These are phyloP conservation scores for Chlamydotis undulata DNA, from an alignment of 2,113 vertebrate genomes.

Conservation along the genomic window DNA sequence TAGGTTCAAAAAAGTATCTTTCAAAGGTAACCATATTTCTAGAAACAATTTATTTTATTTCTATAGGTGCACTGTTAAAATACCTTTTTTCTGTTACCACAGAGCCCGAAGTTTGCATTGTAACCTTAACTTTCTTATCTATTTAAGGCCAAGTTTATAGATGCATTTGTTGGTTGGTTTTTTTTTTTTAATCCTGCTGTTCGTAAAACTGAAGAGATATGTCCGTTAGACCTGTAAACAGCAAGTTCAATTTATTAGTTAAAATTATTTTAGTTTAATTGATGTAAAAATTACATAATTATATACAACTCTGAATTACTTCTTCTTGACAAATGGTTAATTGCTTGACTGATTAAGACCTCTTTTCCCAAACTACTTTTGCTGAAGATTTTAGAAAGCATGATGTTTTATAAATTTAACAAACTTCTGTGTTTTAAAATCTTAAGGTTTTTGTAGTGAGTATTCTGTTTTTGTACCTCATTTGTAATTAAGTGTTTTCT, in stretches of 20 bases:
- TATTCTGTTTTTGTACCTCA: slow-evolving; percentile 37
- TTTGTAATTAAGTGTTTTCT: slow-evolving; percentile 67
- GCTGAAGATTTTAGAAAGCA: slow-evolving; percentile 13
- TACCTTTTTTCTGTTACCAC: neutral
- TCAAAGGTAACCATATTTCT: neutral
- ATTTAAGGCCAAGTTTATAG: neutral
- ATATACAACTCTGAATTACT: neutral
- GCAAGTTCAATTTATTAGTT: neutral
- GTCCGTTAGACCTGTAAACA: neutral
- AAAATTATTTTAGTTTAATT: neutral
- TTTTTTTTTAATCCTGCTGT: neutral
- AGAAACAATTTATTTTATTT: neutral
- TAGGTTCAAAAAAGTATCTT: neutral
- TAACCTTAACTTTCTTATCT: neutral
- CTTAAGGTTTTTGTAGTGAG: neutral
- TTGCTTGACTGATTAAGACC: neutral
- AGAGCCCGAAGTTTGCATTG: neutral
- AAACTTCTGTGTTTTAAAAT: neutral
- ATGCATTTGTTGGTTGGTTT: neutral
- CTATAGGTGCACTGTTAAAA: neutral
- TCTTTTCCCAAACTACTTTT: neutral
- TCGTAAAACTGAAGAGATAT: neutral
- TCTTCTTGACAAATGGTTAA: neutral
- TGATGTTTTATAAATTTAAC: neutral
- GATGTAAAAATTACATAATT: neutral